phyloP scores from a whole-genome alignment of 2,113 vertebrate species.

The Argyrosomus japonicus region DNA sequence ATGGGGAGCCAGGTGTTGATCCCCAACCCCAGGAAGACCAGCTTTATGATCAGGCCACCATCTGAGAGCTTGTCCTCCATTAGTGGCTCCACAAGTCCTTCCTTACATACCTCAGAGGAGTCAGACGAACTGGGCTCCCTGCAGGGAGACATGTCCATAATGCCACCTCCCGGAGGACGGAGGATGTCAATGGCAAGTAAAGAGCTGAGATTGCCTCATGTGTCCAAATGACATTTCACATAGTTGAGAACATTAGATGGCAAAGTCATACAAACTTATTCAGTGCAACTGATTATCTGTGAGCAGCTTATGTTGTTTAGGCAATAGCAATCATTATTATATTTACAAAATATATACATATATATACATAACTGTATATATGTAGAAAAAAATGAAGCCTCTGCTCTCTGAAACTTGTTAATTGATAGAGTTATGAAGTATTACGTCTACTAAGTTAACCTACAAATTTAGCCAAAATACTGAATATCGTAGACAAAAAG shows the following conservation, averaged over 20 bases:
- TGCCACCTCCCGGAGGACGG: conserved; percentile 83
- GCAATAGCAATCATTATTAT: no score
- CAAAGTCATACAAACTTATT: neutral
- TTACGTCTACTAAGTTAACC: neutral
- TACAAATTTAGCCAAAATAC: neutral
- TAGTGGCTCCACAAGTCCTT: conserved; percentile 83
- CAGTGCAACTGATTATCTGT: neutral
- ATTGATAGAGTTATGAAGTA: neutral
- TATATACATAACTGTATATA: neutral
- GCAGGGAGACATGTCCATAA: conserved; percentile 82
- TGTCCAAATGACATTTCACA: neutral
- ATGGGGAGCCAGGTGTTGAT: conserved; percentile 78
- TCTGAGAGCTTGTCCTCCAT: conserved; percentile 84
- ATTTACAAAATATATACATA: no score
- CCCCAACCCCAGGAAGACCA: conserved; percentile 83
- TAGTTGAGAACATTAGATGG: neutral
- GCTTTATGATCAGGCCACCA: conserved; percentile 86
- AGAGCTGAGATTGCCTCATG: conserved; percentile 34
- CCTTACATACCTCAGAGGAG: conserved; percentile 83
- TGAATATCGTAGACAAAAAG: neutral
- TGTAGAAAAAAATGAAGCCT: neutral
- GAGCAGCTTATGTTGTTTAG: no score
- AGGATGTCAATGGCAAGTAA: conserved; percentile 93
- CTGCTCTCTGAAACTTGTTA: neutral
- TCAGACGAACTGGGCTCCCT: conserved; percentile 86